These are phyloP conservation scores for Lasioglossum vierecki DNA, from an alignment of 2,888 invertebrate genomes.

Conservation along the genomic window DNA sequence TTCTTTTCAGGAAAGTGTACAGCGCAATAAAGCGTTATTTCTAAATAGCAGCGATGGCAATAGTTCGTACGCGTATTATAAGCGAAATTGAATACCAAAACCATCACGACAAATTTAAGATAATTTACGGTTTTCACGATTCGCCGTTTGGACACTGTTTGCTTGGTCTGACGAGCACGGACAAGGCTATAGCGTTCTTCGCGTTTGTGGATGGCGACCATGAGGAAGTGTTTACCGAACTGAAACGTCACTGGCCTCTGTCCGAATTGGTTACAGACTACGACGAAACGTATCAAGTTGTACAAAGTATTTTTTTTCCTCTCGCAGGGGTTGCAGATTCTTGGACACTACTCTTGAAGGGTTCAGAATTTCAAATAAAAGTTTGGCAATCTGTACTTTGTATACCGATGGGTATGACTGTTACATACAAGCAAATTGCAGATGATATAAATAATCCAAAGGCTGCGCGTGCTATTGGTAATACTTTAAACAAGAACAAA, in stretches of 20 bases:
- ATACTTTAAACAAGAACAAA: constrained; percentile 75
- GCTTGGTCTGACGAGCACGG: constrained; percentile 67
- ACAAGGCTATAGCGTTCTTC: constrained; percentile 71
- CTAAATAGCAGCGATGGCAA: neutral
- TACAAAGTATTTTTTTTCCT: constrained; percentile 62
- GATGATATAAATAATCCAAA: constrained; percentile 72
- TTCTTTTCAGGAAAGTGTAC: neutral
- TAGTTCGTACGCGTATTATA: constrained; percentile 53
- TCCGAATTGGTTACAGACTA: constrained; percentile 57
- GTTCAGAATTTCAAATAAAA: constrained; percentile 78
- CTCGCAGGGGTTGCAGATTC: constrained; percentile 24
- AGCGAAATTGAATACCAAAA: constrained; percentile 45
- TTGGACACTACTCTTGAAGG: constrained; percentile 70
- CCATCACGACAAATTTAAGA: constrained; percentile 50
- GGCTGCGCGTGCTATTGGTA: constrained; percentile 75
- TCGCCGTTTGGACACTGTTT: constrained; percentile 76
- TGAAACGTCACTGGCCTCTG: constrained; percentile 70
- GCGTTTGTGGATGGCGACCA: constrained; percentile 67
- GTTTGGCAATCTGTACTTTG: constrained; percentile 75
- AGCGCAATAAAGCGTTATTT: neutral
- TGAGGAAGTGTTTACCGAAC: constrained; percentile 44
- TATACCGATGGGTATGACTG: constrained; percentile 70
- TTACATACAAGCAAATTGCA: constrained; percentile 76
- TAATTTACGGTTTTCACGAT: constrained; percentile 70
- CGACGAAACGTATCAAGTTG: constrained; percentile 49